These are phyloP conservation scores for Spodoptera frugiperda DNA, from an alignment of 1,140 invertebrate genomes.

Conservation along the genomic window DNA sequence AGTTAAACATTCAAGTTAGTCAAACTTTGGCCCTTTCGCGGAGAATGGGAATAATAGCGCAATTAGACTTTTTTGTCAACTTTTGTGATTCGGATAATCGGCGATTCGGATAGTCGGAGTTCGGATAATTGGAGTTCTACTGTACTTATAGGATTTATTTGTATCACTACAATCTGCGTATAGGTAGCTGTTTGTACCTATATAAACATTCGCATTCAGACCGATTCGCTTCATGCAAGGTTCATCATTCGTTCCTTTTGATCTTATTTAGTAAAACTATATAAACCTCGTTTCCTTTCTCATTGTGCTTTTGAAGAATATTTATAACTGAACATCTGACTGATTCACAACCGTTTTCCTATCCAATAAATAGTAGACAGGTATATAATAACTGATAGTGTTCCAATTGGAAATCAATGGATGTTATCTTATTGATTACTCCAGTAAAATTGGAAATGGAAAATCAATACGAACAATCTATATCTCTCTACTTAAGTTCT, in stretches of 20 bases:
- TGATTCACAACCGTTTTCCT: not conserved
- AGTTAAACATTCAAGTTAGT: too few relatives aligned
- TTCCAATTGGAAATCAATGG: not conserved
- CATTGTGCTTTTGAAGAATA: not conserved
- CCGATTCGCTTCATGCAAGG: constrained; percentile 20
- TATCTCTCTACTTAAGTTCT: too few relatives aligned
- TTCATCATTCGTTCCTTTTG: constrained; percentile 20
- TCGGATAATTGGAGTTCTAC: too few relatives aligned
- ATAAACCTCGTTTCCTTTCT: constrained; percentile 15
- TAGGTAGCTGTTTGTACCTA: too few relatives aligned
- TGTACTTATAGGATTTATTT: not conserved
- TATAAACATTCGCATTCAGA: not conserved
- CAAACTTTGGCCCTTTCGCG: too few relatives aligned
- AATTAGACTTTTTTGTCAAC: too few relatives aligned
- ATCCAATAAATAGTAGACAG: not conserved
- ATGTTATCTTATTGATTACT: not conserved
- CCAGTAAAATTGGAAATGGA: too few relatives aligned
- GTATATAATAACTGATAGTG: not conserved
- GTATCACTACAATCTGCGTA: not conserved
- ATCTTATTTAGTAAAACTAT: constrained; percentile 28
- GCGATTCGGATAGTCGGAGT: too few relatives aligned
- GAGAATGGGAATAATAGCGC: too few relatives aligned
- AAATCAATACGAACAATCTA: too few relatives aligned
- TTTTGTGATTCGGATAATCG: too few relatives aligned
- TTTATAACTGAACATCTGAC: not conserved